These are phyloP conservation scores for Menidia beryllina DNA, from an alignment of 2,113 vertebrate species.

Conservation along the genomic window DNA sequence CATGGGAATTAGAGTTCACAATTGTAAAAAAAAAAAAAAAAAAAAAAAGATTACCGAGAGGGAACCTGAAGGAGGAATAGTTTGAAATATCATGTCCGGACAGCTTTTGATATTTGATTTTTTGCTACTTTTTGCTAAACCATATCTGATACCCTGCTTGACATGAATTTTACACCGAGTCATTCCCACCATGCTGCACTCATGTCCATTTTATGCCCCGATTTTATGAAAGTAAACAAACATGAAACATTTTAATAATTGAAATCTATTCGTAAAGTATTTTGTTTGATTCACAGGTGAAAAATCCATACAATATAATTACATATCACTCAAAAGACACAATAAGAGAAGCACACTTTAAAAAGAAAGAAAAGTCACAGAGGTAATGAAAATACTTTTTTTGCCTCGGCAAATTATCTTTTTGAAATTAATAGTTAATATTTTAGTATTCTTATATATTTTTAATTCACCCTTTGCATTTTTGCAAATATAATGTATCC, in stretches of 20 bases:
- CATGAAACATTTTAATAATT: background rate
- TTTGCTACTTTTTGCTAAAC: conserved; percentile 29
- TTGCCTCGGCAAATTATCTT: conserved; percentile 78
- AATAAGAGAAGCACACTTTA: conserved; percentile 50
- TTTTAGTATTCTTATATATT: conserved; percentile 85
- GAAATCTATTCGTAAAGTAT: conserved; percentile 38
- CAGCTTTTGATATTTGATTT: conserved; percentile 29
- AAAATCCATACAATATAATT: conserved; percentile 60
- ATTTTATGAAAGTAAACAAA: conserved; percentile 39
- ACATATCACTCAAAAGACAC: conserved; percentile 54
- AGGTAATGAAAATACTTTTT: conserved; percentile 78
- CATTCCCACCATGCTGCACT: conserved; percentile 12
- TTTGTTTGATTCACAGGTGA: conserved; percentile 47
- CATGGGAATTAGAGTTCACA: conserved; percentile 77
- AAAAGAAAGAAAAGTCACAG: conserved; percentile 47
- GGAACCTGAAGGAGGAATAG: conserved; percentile 33
- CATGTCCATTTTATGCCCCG: conserved; percentile 21
- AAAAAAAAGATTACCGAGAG: conserved; percentile 27
- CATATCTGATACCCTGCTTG: conserved; percentile 26
- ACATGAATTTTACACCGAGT: conserved; percentile 41
- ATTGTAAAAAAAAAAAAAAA: conserved; percentile 47
- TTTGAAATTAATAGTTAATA: conserved; percentile 85
- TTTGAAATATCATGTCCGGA: conserved; percentile 34
- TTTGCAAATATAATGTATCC: conserved; percentile 86
- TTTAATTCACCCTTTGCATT: conserved; percentile 85